Evolutionary conservation across 1,140 invertebrate genomes (phyloP).

Genomic region (Meloidogyne exigua): DNA sequence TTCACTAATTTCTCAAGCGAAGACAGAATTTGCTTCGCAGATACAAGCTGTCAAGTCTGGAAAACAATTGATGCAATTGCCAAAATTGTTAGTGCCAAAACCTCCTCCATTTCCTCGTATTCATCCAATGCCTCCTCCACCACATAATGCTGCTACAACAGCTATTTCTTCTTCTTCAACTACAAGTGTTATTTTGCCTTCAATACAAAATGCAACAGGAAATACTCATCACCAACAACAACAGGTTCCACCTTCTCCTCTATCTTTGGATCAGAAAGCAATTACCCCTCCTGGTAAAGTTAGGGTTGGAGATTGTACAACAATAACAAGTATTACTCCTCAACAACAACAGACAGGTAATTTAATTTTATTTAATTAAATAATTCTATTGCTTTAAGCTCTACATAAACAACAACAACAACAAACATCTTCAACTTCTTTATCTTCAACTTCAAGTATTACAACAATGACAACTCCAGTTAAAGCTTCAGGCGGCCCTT

Average conservation of each 20-base stretch:
- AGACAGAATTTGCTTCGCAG: conserved; percentile 37
- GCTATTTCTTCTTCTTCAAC: background rate
- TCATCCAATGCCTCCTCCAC: conserved; percentile 36
- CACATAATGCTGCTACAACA: conserved; percentile 9
- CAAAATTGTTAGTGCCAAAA: conserved; percentile 47
- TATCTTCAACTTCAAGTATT: conserved; percentile 1
- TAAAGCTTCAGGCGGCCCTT: background rate
- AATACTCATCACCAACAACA: conserved; percentile 17
- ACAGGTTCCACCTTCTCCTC: conserved; percentile 33
- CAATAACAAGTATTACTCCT: conserved; percentile 1
- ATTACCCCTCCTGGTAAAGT: conserved; percentile 36
- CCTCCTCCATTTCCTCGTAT: conserved; percentile 39
- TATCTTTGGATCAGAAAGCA: conserved; percentile 39
- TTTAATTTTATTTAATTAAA: background rate
- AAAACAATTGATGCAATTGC: conserved; percentile 48
- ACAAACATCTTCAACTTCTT: no score
- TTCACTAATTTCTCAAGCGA: conserved; percentile 36
- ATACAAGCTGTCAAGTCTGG: conserved; percentile 43
- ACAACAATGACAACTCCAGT: background rate
- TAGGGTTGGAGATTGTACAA: background rate
- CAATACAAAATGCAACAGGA: background rate
- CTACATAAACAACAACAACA: background rate
- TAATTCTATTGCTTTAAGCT: background rate
- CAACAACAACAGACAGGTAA: conserved; percentile 34
- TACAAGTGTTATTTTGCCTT: background rate